Percentiles rank a stretch among this genome's conserved stretches.
Evolutionary conservation across 2,797 vertebrate species (phyloP).

Genomic region (Coranthus polyacanthus): DNA sequence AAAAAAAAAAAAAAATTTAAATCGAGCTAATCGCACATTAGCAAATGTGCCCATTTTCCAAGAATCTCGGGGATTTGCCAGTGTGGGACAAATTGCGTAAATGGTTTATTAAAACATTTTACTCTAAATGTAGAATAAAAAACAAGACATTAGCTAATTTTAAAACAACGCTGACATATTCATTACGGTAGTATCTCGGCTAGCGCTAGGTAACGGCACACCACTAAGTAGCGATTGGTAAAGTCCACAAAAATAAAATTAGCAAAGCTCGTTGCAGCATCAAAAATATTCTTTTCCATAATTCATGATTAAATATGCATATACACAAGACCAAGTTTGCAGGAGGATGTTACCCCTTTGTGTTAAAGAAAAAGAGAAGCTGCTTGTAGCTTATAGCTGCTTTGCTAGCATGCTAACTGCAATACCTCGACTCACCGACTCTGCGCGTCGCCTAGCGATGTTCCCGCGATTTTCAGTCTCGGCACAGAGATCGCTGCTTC

Average conservation of each 20-base stretch:
- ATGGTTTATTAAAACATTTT: neutral
- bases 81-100: too few relatives aligned
- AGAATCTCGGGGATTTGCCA: neutral
- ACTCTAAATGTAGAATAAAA: neutral
- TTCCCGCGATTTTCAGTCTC: constrained; percentile 63
- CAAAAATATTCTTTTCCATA: neutral
- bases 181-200: neutral
- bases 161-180: neutral
- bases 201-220: constrained; percentile 1
- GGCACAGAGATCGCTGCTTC: neutral
- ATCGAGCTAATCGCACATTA: too few relatives aligned
- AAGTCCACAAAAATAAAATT: too few relatives aligned
- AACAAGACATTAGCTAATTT: neutral
- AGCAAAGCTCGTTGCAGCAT: too few relatives aligned
- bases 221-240: too few relatives aligned
- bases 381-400: neutral
- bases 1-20: too few relatives aligned
- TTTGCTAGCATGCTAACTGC: constrained; percentile 65
- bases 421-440: constrained; percentile 75
- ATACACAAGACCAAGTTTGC: neutral
- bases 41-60: too few relatives aligned
- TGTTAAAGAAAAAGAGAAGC: neutral
- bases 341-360: fast-evolving
- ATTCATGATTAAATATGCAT: neutral
- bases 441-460: constrained; percentile 22